Evolutionary conservation across 2,797 vertebrate genomes (phyloP).

Genomic region (Loris lydekkerianus): DNA sequence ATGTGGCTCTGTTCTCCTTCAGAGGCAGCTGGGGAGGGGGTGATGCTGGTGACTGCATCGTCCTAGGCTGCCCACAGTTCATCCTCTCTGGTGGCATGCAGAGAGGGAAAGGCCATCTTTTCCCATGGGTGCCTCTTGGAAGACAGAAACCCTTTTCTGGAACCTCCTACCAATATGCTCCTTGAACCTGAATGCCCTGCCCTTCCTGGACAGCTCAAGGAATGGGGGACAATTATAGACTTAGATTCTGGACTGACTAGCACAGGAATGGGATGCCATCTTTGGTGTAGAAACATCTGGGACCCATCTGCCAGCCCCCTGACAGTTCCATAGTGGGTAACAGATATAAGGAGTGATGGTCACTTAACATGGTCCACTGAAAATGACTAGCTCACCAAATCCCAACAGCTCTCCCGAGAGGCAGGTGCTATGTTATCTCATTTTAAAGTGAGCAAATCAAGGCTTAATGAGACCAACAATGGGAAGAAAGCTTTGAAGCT

Average conservation of each 20-base stretch:
- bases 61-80: not conserved
- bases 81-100: rapidly evolving
- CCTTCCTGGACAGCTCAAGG: rapidly evolving
- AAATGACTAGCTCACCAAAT: not conserved
- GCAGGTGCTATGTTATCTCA: not conserved
- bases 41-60: rapidly evolving
- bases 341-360: too few species aligned
- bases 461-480: not conserved
- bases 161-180: not conserved
- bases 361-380: rapidly evolving
- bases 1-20: not conserved
- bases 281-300: rapidly evolving
- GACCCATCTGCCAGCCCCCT: not conserved
- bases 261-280: not conserved
- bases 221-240: rapidly evolving
- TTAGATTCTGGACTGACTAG: not conserved
- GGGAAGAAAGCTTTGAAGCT: too few species aligned
- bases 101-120: not conserved
- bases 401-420: not conserved
- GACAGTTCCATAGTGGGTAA: rapidly evolving
- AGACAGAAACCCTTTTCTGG: not conserved
- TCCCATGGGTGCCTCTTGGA: too few species aligned
- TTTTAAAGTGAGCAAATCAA: not conserved
- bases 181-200: not conserved
- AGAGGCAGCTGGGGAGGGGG: not conserved